phyloP scores from a whole-genome alignment of 35 echinoderm and acorn worm genomes.

The Acanthaster planci region DNA sequence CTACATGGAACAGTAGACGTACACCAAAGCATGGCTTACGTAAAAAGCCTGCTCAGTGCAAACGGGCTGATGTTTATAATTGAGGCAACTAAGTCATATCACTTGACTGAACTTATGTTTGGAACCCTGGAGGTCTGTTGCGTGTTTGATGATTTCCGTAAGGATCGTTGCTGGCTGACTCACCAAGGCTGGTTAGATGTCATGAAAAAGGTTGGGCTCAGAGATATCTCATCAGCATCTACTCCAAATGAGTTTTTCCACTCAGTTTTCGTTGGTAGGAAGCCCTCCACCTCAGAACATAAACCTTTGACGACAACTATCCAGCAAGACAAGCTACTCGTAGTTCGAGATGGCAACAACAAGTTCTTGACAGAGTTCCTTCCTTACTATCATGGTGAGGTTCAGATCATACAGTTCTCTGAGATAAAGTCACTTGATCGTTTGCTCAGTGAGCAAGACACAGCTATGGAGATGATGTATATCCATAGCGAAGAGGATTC shows the following conservation, averaged over 20 bases:
- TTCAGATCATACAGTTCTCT: slow-evolving; percentile 9
- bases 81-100: slow-evolving; percentile 68
- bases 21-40: slow-evolving; percentile 54
- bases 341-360: slow-evolving; percentile 54
- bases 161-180: slow-evolving; percentile 82
- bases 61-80: slow-evolving; percentile 82
- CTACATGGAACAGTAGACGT: slow-evolving; percentile 79
- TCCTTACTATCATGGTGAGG: slow-evolving; percentile 7
- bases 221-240: slow-evolving; percentile 70
- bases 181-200: slow-evolving; percentile 58
- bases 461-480: slow-evolving; percentile 45
- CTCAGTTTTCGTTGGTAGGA: slow-evolving; percentile 69
- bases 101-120: slow-evolving; percentile 78
- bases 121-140: slow-evolving; percentile 78
- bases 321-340: slow-evolving; percentile 46
- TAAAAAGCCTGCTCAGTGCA: slow-evolving; percentile 68
- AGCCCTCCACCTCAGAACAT: slow-evolving; percentile 23
- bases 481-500: slow-evolving; percentile 48
- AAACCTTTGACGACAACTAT: background rate
- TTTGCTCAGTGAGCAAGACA: slow-evolving; percentile 23
- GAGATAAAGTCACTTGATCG: slow-evolving; percentile 30
- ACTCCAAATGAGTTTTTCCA: slow-evolving; percentile 82
- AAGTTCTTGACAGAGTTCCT: slow-evolving; percentile 6
- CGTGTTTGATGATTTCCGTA: slow-evolving; percentile 72
- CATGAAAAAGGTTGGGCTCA: slow-evolving; percentile 57